phyloP scores from a whole-genome alignment of 2,113 vertebrate species.

The Arizona elegans region DNA sequence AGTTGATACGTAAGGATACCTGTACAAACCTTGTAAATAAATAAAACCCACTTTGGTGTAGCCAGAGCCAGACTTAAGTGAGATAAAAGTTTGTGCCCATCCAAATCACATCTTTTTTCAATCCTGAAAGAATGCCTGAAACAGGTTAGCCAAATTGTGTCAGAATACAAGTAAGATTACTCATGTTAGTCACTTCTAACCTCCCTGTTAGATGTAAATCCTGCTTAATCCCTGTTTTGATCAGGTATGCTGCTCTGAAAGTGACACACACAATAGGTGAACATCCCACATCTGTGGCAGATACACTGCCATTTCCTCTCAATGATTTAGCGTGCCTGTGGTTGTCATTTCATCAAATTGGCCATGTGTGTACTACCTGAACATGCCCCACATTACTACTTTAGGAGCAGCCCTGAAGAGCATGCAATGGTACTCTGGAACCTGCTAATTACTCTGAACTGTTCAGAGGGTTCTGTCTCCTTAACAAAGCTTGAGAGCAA shows the following conservation, averaged over 20 bases:
- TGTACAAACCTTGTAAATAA: neutral
- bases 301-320: neutral
- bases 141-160: neutral
- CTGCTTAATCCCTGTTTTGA: neutral
- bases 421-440: neutral
- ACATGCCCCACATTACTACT: neutral
- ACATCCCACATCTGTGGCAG: neutral
- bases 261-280: neutral
- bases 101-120: neutral
- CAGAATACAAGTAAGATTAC: neutral
- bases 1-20: neutral
- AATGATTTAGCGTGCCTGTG: neutral
- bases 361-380: neutral
- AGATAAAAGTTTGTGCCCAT: neutral
- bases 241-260: neutral
- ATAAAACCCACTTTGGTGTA: neutral
- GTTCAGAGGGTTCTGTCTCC: neutral
- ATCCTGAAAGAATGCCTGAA: neutral
- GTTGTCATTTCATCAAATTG: neutral
- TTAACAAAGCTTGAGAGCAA: neutral
- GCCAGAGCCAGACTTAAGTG: neutral
- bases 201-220: neutral
- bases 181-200: neutral
- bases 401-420: neutral
- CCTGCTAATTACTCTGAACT: neutral